These are phyloP conservation scores for Heliconius congener DNA, from an alignment of 1,140 invertebrate genomes.

Conservation along the genomic window DNA sequence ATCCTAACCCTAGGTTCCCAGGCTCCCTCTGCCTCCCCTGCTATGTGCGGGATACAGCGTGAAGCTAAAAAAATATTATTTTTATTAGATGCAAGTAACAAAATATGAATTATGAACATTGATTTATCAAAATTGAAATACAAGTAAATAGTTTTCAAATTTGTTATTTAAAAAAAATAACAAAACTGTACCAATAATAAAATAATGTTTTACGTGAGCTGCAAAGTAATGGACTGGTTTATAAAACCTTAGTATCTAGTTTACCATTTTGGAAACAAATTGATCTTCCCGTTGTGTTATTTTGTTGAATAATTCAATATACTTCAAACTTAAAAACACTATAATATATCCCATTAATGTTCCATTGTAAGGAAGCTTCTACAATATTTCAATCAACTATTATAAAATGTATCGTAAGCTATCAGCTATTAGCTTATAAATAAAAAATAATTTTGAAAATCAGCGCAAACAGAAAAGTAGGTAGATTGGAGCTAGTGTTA, in stretches of 20 bases:
- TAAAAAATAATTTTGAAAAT: background rate
- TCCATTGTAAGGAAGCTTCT: background rate
- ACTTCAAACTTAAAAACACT: background rate
- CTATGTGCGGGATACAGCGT: background rate
- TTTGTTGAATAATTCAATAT: background rate
- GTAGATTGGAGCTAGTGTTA: too few relatives aligned
- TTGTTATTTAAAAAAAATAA: too few relatives aligned
- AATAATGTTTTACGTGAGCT: too few relatives aligned
- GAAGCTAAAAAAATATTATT: too few relatives aligned
- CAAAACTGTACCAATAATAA: too few relatives aligned
- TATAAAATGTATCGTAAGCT: background rate
- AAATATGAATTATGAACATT: too few relatives aligned
- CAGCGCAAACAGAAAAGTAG: too few relatives aligned
- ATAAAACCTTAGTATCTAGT: background rate
- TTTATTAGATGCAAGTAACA: too few relatives aligned
- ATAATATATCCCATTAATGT: background rate
- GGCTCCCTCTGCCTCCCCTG: too few relatives aligned
- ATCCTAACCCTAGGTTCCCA: too few relatives aligned
- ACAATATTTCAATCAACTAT: background rate
- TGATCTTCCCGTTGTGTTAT: background rate
- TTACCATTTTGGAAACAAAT: background rate
- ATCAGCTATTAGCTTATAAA: background rate
- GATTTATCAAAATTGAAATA: too few relatives aligned
- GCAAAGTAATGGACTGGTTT: background rate
- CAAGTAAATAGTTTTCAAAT: too few relatives aligned